These are phyloP conservation scores for Choristoneura fumiferana DNA, from an alignment of 1,140 invertebrate genomes.

Conservation along the genomic window DNA sequence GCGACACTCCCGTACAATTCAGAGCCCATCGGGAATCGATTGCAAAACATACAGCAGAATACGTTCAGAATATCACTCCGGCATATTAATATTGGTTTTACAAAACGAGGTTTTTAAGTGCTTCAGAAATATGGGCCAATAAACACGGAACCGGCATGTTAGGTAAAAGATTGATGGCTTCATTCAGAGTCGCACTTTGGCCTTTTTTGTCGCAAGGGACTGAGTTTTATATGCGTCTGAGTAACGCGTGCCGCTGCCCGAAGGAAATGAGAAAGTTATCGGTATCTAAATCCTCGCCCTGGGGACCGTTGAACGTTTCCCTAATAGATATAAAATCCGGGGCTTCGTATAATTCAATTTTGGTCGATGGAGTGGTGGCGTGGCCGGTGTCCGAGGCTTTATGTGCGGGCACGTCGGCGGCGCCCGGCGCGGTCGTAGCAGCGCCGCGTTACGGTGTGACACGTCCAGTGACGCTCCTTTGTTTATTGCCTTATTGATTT, in stretches of 20 bases:
- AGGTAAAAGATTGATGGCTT: constrained; percentile 54
- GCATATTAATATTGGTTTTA: constrained; percentile 14
- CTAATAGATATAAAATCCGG: constrained; percentile 75
- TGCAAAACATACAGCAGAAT: neutral
- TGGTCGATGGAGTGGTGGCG: constrained; percentile 36
- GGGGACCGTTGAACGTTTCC: constrained; percentile 55
- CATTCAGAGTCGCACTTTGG: constrained; percentile 35
- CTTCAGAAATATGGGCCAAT: constrained; percentile 37
- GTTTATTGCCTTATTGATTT: too few species aligned
- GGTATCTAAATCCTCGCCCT: constrained; percentile 60
- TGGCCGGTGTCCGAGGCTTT: constrained; percentile 38
- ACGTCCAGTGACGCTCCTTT: too few species aligned
- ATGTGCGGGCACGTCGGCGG: constrained; percentile 39
- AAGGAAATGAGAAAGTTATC: constrained; percentile 73
- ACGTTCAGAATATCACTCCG: constrained; percentile 6
- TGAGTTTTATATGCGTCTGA: constrained; percentile 46
- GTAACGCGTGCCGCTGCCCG: constrained; percentile 46
- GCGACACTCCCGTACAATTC: constrained; percentile 4
- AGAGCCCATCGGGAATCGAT: neutral
- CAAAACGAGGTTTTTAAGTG: constrained; percentile 22
- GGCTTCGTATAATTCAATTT: constrained; percentile 70
- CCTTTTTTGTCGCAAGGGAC: constrained; percentile 40
- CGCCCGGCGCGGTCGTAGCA: constrained; percentile 6
- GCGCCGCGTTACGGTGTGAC: too few species aligned
- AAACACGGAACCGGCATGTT: constrained; percentile 42